These are phyloP conservation scores for Zeus faber DNA, from an alignment of 2,113 vertebrate genomes.

Conservation along the genomic window DNA sequence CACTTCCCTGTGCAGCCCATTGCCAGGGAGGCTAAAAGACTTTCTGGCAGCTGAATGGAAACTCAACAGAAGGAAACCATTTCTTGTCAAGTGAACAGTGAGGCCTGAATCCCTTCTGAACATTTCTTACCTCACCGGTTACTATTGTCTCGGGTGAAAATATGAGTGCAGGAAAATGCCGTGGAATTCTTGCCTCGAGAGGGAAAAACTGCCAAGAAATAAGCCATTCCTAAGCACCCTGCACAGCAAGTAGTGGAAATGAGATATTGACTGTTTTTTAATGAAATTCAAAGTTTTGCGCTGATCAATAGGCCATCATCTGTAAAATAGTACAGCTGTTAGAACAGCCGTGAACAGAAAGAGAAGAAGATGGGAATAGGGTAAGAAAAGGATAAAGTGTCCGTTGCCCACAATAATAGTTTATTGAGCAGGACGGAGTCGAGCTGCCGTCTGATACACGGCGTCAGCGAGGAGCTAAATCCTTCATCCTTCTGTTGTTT, in stretches of 20 bases:
- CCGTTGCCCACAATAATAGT: slow-evolving; percentile 44
- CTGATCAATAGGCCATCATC: slow-evolving; percentile 75
- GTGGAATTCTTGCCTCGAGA: slow-evolving; percentile 35
- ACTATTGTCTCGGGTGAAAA: slow-evolving; percentile 40
- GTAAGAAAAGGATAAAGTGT: slow-evolving; percentile 47
- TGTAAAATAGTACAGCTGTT: slow-evolving; percentile 72
- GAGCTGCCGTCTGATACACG: slow-evolving; percentile 34
- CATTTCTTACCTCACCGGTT: slow-evolving; percentile 41
- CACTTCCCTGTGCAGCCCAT: slow-evolving; percentile 40
- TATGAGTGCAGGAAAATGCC: slow-evolving; percentile 42
- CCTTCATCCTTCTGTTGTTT: slow-evolving; percentile 33
- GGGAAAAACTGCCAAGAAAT: slow-evolving; percentile 56
- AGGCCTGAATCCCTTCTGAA: slow-evolving; percentile 49
- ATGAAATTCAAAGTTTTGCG: slow-evolving; percentile 80
- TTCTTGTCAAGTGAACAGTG: slow-evolving; percentile 27
- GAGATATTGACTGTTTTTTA: slow-evolving; percentile 77
- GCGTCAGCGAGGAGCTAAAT: slow-evolving; percentile 10
- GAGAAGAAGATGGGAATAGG: slow-evolving; percentile 45
- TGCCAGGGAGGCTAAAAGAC: slow-evolving; percentile 67
- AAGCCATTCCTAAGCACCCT: slow-evolving; percentile 51
- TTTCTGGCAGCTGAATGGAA: slow-evolving; percentile 66
- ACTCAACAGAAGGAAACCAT: slow-evolving; percentile 42
- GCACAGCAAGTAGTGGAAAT: slow-evolving; percentile 73
- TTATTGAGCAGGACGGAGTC: slow-evolving; percentile 36
- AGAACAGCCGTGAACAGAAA: slow-evolving; percentile 13